phyloP scores from a whole-genome alignment of 2,797 vertebrate genomes.

The Holocentrus rufus region DNA sequence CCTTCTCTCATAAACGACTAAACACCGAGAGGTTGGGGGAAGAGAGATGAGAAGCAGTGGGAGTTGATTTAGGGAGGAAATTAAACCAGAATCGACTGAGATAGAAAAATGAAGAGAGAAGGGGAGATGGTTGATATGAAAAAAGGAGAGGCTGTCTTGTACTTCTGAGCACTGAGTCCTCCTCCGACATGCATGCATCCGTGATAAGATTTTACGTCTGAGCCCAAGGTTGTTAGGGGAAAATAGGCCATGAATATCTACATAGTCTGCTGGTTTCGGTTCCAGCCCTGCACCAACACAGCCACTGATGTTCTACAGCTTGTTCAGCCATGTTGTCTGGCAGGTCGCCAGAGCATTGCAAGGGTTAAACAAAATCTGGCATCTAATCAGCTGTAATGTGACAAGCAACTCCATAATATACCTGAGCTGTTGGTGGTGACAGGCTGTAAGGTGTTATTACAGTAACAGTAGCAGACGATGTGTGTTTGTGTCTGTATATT shows the following conservation, averaged over 20 bases:
- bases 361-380: slow-evolving; percentile 50
- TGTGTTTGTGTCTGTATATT: neutral
- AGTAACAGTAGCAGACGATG: slow-evolving; percentile 13
- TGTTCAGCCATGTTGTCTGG: neutral
- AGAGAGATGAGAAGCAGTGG: slow-evolving; percentile 20
- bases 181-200: neutral
- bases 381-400: slow-evolving; percentile 34
- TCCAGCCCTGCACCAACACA: neutral
- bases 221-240: neutral
- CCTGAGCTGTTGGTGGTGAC: slow-evolving; percentile 22
- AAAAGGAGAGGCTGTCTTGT: slow-evolving; percentile 24
- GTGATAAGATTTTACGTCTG: neutral
- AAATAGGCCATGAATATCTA: slow-evolving; percentile 26
- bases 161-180: slow-evolving; percentile 5
- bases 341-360: slow-evolving; percentile 27
- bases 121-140: slow-evolving; percentile 30
- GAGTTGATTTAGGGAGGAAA: slow-evolving; percentile 73
- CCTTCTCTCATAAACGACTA: slow-evolving; percentile 70
- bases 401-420: slow-evolving; percentile 47
- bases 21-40: slow-evolving; percentile 58
- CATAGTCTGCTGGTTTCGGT: slow-evolving; percentile 17
- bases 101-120: slow-evolving; percentile 34
- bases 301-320: slow-evolving; percentile 14
- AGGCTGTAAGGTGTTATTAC: slow-evolving; percentile 32
- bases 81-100: slow-evolving; percentile 56